Evolutionary conservation across 2,888 invertebrate genomes (phyloP), one percentile per base, ranked within the genome.

Genomic region (Pharmacophagus antenor): DNA sequence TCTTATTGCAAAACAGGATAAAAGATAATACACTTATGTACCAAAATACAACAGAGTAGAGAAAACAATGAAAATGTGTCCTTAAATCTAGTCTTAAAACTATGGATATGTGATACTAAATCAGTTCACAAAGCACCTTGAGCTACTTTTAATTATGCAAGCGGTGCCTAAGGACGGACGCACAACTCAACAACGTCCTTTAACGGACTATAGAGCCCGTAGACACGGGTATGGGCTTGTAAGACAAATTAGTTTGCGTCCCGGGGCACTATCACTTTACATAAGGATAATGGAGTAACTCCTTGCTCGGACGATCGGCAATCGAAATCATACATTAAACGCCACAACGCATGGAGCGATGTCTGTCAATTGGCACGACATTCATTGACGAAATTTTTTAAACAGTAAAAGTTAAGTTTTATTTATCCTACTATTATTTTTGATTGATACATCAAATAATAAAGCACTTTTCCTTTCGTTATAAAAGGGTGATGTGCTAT

Each of bases 241-340:
- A 74, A 79, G 77, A 76, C 77, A 79, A 81, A 82, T 81, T 79
- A 77, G 74, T 70, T 73, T 67, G 62, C 67, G 70, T 73, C 65
- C 67, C 56, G 17, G 27, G 17, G 41, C 46, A 23, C 20, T 8
- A 49, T n/a, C 56, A 56, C 55, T 60, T 56, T 60, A 60, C 60
- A 60, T 60, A 56, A 63, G 65, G 59, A 66, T 58, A 60, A 58
- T 27, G 37, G 60, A 62, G 53, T 65, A 60, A 61, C 63, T 67
- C 62, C 61, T 61, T 56, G 56, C 56, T 37, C 21, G 23, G 22
- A 31, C 31, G 12, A 49, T 23, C 20, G 23, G 21, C 47, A 48
- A 55, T 55, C 47, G 47, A 17, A 37, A 15, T 17, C 42, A 17
- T 42, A 42, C 7, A n/a, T 17, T 42, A 42, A 42, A 42, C n/a